Percentiles rank a stretch among this genome's conserved stretches.
Evolutionary conservation across 2,113 vertebrate species (phyloP).

Genomic region (Brachyistius frenatus): DNA sequence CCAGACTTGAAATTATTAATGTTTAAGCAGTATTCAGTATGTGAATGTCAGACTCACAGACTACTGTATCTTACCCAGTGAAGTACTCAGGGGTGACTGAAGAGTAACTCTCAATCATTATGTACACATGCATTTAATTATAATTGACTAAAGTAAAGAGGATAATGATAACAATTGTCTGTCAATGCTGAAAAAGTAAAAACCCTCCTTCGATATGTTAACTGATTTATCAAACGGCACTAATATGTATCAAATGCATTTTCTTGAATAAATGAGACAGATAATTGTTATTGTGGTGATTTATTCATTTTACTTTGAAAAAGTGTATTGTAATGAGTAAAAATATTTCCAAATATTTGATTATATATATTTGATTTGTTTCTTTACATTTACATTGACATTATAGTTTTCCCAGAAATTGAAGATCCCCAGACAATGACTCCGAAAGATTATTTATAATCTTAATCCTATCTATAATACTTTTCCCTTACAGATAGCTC

Average conservation of each 20-base stretch:
- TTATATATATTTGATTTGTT: too few species aligned
- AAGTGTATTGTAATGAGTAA: not conserved
- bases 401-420: too few species aligned
- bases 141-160: not conserved
- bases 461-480: too few species aligned
- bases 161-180: slow-evolving; percentile 8
- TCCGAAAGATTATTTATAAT: too few species aligned
- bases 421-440: too few species aligned
- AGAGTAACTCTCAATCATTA: slow-evolving; percentile 35
- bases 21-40: slow-evolving; percentile 30
- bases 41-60: slow-evolving; percentile 41
- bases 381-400: too few species aligned
- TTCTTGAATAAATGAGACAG: slow-evolving; percentile 60
- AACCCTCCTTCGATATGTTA: not conserved
- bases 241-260: slow-evolving; percentile 36
- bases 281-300: not conserved
- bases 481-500: too few species aligned
- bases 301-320: not conserved
- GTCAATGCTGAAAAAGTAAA: slow-evolving; percentile 21
- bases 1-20: slow-evolving; percentile 15
- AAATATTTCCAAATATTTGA: not conserved
- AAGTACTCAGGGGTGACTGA: slow-evolving; percentile 61
- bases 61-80: slow-evolving; percentile 40
- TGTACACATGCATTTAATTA: slow-evolving; percentile 39
- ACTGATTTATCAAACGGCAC: slow-evolving; percentile 22